A percentile compares a stretch with the other conserved stretches of the same genome.
These are phyloP conservation scores for Ferrisia virgata DNA, from an alignment of 2,888 invertebrate genomes.

Conservation along the genomic window DNA sequence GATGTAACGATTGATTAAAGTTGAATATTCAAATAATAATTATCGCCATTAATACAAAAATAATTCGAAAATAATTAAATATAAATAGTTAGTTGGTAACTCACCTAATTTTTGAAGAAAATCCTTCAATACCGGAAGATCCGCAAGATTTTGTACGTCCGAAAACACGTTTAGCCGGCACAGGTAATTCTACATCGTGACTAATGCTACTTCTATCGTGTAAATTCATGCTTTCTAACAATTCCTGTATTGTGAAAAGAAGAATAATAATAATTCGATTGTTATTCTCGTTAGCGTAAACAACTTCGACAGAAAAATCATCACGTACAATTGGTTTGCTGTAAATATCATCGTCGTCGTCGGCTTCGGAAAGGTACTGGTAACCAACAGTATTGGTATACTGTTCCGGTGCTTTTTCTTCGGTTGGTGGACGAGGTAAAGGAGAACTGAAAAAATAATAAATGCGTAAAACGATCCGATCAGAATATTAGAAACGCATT, in stretches of 20 bases:
- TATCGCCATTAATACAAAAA: no score
- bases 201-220: background rate
- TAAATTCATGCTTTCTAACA: background rate
- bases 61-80: no score
- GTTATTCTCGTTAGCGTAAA: background rate
- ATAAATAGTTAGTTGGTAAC: no score
- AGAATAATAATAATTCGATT: background rate
- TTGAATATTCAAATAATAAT: background rate
- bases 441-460: constrained; percentile 65
- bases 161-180: background rate
- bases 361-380: constrained; percentile 57
- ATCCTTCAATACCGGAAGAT: background rate
- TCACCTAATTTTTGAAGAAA: background rate
- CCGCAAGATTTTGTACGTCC: background rate
- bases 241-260: background rate
- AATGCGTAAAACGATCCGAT: background rate
- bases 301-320: background rate
- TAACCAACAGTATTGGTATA: constrained; percentile 53
- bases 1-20: background rate
- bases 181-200: background rate
- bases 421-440: constrained; percentile 72
- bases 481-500: background rate
- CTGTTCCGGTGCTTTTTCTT: constrained; percentile 58
- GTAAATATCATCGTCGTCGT: constrained; percentile 65
- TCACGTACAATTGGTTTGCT: constrained; percentile 66